Evolutionary conservation across 2,888 invertebrate genomes (phyloP).

Genomic region (Lithophane socia): DNA sequence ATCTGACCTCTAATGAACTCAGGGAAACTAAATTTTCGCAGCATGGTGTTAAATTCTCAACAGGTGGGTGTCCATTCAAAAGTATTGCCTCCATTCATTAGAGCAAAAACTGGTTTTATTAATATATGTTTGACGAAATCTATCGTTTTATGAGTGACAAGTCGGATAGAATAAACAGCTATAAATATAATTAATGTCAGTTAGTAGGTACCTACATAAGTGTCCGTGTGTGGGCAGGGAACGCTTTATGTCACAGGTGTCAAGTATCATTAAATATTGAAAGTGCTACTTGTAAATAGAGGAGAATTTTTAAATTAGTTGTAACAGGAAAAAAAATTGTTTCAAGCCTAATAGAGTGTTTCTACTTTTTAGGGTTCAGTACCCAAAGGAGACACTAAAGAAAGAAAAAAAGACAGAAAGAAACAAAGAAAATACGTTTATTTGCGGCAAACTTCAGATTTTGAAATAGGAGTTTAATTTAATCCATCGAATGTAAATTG

Average conservation of each 20-base stretch:
- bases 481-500: not conserved
- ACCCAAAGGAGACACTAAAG: too few species aligned
- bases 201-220: slow-evolving; percentile 65
- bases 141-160: slow-evolving; percentile 73
- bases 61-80: slow-evolving; percentile 51
- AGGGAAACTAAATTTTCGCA: slow-evolving; percentile 53
- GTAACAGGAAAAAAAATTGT: not conserved
- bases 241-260: slow-evolving; percentile 64
- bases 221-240: slow-evolving; percentile 75
- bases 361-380: not conserved
- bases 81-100: slow-evolving; percentile 59
- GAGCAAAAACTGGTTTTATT: slow-evolving; percentile 58
- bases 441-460: not conserved
- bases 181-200: slow-evolving; percentile 77
- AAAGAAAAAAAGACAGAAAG: too few species aligned
- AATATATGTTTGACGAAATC: slow-evolving; percentile 60
- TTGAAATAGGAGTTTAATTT: not conserved
- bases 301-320: slow-evolving; percentile 11
- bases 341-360: not conserved
- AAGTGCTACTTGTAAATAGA: slow-evolving; percentile 33
- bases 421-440: too few species aligned
- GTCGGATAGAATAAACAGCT: slow-evolving; percentile 73
- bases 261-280: slow-evolving; percentile 40
- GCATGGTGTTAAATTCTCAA: slow-evolving; percentile 45
- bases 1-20: slow-evolving; percentile 47